Evolutionary conservation across 2,113 vertebrate species (phyloP).

Genomic region (Aptenodytes forsteri): DNA sequence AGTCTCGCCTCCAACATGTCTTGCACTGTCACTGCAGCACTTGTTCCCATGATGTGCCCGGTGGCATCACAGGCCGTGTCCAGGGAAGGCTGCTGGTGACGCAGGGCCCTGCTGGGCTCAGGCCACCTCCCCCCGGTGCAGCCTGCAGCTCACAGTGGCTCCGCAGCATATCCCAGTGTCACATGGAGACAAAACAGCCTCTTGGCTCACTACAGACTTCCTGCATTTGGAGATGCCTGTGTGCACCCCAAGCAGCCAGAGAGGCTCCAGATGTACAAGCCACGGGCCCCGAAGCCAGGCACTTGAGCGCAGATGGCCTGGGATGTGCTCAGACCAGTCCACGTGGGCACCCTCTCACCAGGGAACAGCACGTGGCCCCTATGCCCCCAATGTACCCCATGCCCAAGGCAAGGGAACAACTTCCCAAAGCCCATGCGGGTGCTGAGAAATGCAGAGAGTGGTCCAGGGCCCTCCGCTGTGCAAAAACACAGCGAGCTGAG

Average conservation of each 20-base stretch:
- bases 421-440: not conserved
- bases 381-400: no score
- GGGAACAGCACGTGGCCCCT: not conserved
- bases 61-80: not conserved
- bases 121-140: no score
- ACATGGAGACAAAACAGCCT: not conserved
- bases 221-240: no score
- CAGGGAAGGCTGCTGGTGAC: not conserved
- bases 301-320: not conserved
- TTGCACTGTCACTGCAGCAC: fast-evolving
- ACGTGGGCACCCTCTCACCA: not conserved
- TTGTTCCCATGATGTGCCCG: fast-evolving
- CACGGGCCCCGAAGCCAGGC: fast-evolving
- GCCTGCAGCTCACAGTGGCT: not conserved
- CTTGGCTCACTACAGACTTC: not conserved
- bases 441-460: fast-evolving
- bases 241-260: fast-evolving
- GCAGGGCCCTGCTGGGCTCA: fast-evolving
- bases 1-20: fast-evolving
- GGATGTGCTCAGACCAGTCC: not conserved
- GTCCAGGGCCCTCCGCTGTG: not conserved
- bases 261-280: not conserved
- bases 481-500: not conserved
- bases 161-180: not conserved
- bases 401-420: not conserved